Base-by-base conservation (phyloP, 2,797 vertebrate genomes). In the Gallinago solitaria region DNA sequence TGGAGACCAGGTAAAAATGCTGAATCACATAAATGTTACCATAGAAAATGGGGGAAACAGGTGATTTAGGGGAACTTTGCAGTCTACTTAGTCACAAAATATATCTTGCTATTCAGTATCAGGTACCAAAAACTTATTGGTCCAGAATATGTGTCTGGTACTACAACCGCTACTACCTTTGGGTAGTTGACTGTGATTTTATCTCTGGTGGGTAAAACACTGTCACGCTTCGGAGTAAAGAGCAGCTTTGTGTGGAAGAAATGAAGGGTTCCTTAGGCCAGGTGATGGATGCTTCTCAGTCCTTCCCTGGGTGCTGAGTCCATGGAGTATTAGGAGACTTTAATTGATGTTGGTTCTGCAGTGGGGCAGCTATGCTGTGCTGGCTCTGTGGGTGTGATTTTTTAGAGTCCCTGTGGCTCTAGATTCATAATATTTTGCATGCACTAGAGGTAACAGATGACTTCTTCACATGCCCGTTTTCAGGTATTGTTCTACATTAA, bases 1-100 rank as follows among this genome's bases (percentile, higher is more conserved):
- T 39, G 98, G 98, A 97, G 99, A 99, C 76, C 99, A 99, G 99
- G 98, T 98, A 97, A 97, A 81, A 93, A 13, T 7, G 12, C 54
- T 50, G 25, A 56, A 78, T 75, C 65, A 18, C 83, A 87, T 25
- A 83, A 95, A 73, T 30, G 3, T 76, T 73, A 50, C 25, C 14
- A 10, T 56, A 9, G 30, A 5, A 13, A n/a, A 11, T 30, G 9
- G 13, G 43, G 28, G 24, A 54, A 56, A 12, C 33, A 30, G 10
- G 20, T 68, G 63, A 9, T 30, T 60, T 43, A 37, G 25, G n/a
- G 45, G 9, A 90, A 15, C 12, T 80, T 1, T 54, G 39, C 13
- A 1, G 35, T 65, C 21, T 60, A 2, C 13, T 54, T 37, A 9
- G 28, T 61, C 10, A 4, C 33, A 33, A 47, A 59, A 61, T 68